A percentile compares a stretch with the other conserved stretches of the same genome.
Conservation (phyloP, 1,140 invertebrate genomes). For the Drosophila rhopaloa region DNA sequence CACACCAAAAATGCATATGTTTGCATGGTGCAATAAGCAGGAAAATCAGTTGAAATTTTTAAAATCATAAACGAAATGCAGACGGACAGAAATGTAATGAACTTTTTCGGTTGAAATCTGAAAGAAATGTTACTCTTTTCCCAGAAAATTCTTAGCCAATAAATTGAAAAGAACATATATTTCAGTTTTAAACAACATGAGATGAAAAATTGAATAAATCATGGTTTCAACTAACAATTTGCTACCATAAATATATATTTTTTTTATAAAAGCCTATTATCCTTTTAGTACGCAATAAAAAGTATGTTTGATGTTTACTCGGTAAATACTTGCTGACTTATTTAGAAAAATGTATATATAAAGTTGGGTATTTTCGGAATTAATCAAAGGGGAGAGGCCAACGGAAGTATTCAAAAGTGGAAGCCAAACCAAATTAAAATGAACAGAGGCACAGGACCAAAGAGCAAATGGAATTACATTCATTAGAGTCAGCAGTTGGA, state of each 20-base stretch:
- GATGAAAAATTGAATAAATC: too few relatives aligned
- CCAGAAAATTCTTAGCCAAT: too few relatives aligned
- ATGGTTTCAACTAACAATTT: too few relatives aligned
- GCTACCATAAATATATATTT: neutral
- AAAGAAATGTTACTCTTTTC: too few relatives aligned
- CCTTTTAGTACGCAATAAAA: too few relatives aligned
- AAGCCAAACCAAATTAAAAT: conserved; percentile 6
- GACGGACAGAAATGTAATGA: too few relatives aligned
- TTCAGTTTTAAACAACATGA: too few relatives aligned
- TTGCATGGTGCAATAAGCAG: neutral
- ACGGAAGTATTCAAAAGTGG: neutral
- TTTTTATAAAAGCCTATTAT: too few relatives aligned
- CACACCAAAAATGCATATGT: neutral
- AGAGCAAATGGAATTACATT: conserved; percentile 35
- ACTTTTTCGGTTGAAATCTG: too few relatives aligned
- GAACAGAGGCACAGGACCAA: neutral
- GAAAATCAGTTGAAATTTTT: neutral
- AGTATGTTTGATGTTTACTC: neutral
- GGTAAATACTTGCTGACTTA: neutral
- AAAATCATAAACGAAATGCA: too few relatives aligned
- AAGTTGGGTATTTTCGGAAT: neutral
- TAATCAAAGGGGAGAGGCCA: conserved; percentile 17
- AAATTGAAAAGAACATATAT: too few relatives aligned
- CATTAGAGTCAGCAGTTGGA: conserved; percentile 39
- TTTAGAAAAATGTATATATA: neutral